phyloP scores from a whole-genome alignment of 2,888 invertebrate genomes.

The Elmis aenea region DNA sequence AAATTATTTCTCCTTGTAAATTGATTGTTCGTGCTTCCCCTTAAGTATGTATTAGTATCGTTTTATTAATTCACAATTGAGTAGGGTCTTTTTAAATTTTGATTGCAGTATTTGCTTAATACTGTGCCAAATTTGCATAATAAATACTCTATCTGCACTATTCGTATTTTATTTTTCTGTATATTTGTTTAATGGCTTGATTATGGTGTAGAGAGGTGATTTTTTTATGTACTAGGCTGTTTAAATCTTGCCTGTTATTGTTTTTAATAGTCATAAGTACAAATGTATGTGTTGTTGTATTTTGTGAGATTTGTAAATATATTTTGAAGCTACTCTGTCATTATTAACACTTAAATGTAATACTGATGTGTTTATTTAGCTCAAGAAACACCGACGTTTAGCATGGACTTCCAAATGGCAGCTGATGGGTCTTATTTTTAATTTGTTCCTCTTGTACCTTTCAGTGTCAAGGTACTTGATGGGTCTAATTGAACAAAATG shows the following conservation, averaged over 20 bases:
- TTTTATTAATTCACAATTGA: slow-evolving; percentile 1
- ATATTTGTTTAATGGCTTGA: slow-evolving; percentile 36
- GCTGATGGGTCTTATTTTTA: too few relatives aligned
- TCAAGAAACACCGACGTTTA: too few relatives aligned
- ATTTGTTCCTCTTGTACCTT: too few relatives aligned
- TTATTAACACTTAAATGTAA: too few relatives aligned
- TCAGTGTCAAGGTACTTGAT: too few relatives aligned
- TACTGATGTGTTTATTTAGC: too few relatives aligned
- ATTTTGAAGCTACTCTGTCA: slow-evolving; percentile 45
- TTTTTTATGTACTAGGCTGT: slow-evolving; percentile 38
- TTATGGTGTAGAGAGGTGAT: slow-evolving; percentile 39
- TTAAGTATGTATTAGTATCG: slow-evolving; percentile 13
- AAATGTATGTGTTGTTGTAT: slow-evolving; percentile 48
- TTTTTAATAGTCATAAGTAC: slow-evolving; percentile 48
- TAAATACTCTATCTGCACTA: slow-evolving; percentile 18
- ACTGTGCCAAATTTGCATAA: slow-evolving; percentile 40
- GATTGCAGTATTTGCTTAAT: slow-evolving; percentile 38
- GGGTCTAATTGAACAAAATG: too few relatives aligned
- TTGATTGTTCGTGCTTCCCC: too few relatives aligned
- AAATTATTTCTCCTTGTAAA: too few relatives aligned
- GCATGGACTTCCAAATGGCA: too few relatives aligned
- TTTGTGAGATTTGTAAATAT: slow-evolving; percentile 47
- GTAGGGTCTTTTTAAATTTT: slow-evolving; percentile 11
- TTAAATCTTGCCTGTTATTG: slow-evolving; percentile 49
- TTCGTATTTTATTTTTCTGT: slow-evolving; percentile 25